Evolutionary conservation across 2,113 vertebrate genomes (phyloP).

Genomic region (Menura novaehollandiae): DNA sequence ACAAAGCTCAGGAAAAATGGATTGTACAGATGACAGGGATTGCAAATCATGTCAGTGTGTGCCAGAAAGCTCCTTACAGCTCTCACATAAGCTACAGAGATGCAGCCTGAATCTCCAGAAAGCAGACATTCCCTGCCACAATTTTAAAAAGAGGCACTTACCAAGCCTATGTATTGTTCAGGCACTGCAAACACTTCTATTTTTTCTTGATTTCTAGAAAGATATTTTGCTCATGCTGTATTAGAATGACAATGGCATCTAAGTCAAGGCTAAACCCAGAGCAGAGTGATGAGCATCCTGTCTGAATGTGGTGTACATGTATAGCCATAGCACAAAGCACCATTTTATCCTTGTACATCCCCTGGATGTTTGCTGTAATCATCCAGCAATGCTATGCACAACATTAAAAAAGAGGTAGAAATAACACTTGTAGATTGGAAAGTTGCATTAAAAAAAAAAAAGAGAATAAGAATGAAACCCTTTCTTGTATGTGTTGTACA

Average conservation of each 20-base stretch:
- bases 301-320: not conserved
- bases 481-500: not conserved
- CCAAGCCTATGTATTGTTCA: conserved; percentile 21
- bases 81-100: not conserved
- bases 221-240: conserved; percentile 57
- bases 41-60: not conserved
- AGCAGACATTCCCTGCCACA: not conserved
- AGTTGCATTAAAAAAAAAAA: not conserved
- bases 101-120: not conserved
- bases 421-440: conserved; percentile 52
- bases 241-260: conserved; percentile 47
- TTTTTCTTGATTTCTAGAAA: conserved; percentile 29
- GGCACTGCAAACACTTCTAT: not conserved
- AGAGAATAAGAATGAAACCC: not conserved
- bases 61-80: conserved; percentile 24
- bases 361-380: conserved; percentile 19
- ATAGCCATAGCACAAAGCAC: not conserved
- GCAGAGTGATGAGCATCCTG: conserved; percentile 22
- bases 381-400: not conserved
- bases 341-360: not conserved
- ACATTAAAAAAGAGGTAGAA: not conserved
- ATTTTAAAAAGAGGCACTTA: conserved; percentile 52
- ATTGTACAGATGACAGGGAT: conserved; percentile 2
- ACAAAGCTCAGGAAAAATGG: not conserved
- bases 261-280: conserved; percentile 55